phyloP scores from a whole-genome alignment of 2,113 vertebrate genomes.

The Cichladusa arquata region DNA sequence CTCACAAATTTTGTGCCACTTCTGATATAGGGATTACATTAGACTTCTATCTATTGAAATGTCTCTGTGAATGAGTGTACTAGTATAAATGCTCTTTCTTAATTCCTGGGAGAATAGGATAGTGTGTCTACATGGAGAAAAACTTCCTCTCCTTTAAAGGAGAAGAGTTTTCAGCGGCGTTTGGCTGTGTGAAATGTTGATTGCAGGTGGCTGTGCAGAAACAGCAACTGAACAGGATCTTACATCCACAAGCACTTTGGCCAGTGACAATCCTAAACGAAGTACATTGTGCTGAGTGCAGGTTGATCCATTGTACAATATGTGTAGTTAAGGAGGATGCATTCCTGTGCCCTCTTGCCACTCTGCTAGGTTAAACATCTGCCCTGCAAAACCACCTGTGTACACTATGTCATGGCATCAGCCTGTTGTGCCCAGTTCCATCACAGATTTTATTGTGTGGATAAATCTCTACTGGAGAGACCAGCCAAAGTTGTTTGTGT shows the following conservation, averaged over 20 bases:
- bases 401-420: not conserved
- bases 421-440: not conserved
- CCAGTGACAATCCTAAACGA: not conserved
- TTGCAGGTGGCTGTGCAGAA: not conserved
- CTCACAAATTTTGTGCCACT: slow-evolving; percentile 43
- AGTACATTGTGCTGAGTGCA: not conserved
- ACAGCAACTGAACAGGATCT: not conserved
- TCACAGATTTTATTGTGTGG: slow-evolving; percentile 29
- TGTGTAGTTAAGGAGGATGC: not conserved
- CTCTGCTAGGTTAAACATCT: not conserved
- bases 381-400: not conserved
- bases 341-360: not conserved
- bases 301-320: not conserved
- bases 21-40: slow-evolving; percentile 28
- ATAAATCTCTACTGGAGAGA: slow-evolving; percentile 38
- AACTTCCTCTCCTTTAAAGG: slow-evolving; percentile 22
- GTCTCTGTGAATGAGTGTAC: not conserved
- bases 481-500: slow-evolving; percentile 48
- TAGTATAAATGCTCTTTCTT: slow-evolving; percentile 38
- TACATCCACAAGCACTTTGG: not conserved
- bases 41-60: slow-evolving; percentile 49
- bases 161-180: not conserved
- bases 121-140: slow-evolving; percentile 2
- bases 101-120: slow-evolving; percentile 28
- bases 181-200: not conserved